Evolutionary conservation across 2,797 vertebrate genomes (phyloP).

Genomic region (Myiotriccus ornatus): DNA sequence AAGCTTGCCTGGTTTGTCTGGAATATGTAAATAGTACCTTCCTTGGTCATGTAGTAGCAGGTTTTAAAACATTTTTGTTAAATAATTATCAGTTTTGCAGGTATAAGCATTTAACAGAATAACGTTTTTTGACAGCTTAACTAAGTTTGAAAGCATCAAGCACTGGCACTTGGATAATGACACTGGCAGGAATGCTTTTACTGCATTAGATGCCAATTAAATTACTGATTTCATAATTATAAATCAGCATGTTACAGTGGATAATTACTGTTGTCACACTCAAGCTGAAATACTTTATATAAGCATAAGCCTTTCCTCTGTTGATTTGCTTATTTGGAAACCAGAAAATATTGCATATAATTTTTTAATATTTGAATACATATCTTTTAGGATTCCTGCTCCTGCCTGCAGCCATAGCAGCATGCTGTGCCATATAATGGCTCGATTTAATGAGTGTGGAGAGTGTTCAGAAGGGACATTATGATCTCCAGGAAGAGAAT

Average conservation of each 20-base stretch:
- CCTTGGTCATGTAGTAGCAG: not conserved
- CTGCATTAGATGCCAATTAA: constrained; percentile 72
- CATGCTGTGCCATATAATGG: not conserved
- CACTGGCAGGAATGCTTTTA: constrained; percentile 66
- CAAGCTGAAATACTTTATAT: constrained; percentile 62
- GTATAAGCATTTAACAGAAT: constrained; percentile 10
- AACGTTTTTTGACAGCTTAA: constrained; percentile 51
- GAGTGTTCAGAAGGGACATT: not conserved
- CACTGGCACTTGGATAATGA: constrained; percentile 50
- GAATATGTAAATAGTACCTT: not conserved
- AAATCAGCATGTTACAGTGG: constrained; percentile 65
- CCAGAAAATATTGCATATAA: constrained; percentile 55
- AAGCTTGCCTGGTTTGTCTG: not conserved
- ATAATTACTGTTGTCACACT: constrained; percentile 73
- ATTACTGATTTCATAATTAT: constrained; percentile 75
- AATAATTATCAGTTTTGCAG: not conserved
- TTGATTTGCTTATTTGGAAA: constrained; percentile 63
- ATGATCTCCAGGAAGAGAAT: not conserved
- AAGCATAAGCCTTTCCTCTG: constrained; percentile 50
- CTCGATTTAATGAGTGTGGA: not conserved
- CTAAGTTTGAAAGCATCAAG: constrained; percentile 56
- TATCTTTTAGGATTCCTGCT: not conserved
- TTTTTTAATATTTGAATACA: constrained; percentile 45
- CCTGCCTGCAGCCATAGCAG: not conserved
- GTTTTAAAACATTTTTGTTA: constrained; percentile 1